Evolutionary conservation across 2,113 vertebrate species (phyloP), one percentile per base, ranked within the genome.

Genomic region (Canis aureus): DNA sequence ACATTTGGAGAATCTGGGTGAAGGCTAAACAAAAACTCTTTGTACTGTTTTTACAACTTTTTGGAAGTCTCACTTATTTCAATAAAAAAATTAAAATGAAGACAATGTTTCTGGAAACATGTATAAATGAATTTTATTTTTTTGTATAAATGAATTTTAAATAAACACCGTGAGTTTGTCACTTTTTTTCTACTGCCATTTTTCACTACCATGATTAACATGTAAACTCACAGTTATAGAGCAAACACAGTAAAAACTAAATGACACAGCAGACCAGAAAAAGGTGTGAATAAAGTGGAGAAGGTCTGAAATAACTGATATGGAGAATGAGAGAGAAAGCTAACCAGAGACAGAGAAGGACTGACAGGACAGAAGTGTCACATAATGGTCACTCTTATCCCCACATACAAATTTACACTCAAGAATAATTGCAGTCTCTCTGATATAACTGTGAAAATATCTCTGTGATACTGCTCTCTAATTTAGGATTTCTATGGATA

Each of bases 41-140:
- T 57, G 10, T 64, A 78, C 32, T 73, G 59, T 43, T 88, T 93
- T 82, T 91, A 20, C 4, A 95, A 96, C 10, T 89, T 90, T 79
- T 49, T 82, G 0, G 17, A 89, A 82, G 32, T 79, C 9, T 95
- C 17, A 94, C 73, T 91, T 73, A 95, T 93, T 89, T 71, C 64
- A 96, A 76, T 66, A 93, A 86, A 74, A 74, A 74, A 83, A n/a
- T 81, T 71, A 93, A 91, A 91, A 62, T 5, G 6, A 67, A 64
- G 71, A 92, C 16, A 62, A 12, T 79, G 38, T 92, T 96, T 82
- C 60, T 85, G 92, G 38, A 94, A 89, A 69, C 17, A 81, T 20
- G 2, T 23, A 73, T 59, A 91, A 83, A 88, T 27, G 62, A 59
- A 94, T 89, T 84, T 94, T 82, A 86, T 43, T 43, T 43, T 23